These are phyloP conservation scores for Spondyliosoma cantharus DNA, from an alignment of 2,797 vertebrate genomes.

Conservation along the genomic window DNA sequence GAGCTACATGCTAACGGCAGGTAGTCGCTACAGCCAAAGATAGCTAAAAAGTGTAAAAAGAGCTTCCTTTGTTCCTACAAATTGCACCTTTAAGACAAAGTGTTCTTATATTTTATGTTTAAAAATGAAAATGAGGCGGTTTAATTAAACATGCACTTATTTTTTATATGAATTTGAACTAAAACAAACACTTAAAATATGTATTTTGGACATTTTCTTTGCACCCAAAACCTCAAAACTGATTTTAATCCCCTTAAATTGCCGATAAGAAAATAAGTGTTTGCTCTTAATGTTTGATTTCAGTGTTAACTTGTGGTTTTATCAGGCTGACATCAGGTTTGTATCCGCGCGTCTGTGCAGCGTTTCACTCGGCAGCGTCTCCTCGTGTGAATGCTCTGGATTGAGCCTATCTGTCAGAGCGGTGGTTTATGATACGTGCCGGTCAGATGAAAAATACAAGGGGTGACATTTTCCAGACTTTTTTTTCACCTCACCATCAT, in stretches of 20 bases:
- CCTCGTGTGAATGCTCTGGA: constrained; percentile 58
- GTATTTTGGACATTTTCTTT: no score
- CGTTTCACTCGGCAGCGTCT: constrained; percentile 31
- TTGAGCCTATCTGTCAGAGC: constrained; percentile 67
- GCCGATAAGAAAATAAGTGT: background rate
- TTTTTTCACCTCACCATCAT: constrained; percentile 66
- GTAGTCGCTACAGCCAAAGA: no score
- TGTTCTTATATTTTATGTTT: no score
- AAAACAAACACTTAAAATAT: no score
- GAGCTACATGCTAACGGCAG: no score
- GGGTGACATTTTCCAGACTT: constrained; percentile 81
- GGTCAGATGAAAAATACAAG: constrained; percentile 78
- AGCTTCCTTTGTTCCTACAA: no score
- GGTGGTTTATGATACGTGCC: constrained; percentile 76
- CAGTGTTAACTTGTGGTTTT: background rate
- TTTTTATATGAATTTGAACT: no score
- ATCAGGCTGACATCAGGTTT: background rate
- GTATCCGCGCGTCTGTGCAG: background rate
- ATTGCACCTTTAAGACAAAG: no score
- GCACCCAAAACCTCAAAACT: no score
- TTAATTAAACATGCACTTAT: no score
- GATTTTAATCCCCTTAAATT: background rate
- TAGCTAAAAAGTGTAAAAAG: no score
- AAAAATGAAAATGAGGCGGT: no score
- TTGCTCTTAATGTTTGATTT: background rate